These are phyloP conservation scores for Semicossyphus pulcher DNA, from an alignment of 2,113 vertebrate species.

Conservation along the genomic window DNA sequence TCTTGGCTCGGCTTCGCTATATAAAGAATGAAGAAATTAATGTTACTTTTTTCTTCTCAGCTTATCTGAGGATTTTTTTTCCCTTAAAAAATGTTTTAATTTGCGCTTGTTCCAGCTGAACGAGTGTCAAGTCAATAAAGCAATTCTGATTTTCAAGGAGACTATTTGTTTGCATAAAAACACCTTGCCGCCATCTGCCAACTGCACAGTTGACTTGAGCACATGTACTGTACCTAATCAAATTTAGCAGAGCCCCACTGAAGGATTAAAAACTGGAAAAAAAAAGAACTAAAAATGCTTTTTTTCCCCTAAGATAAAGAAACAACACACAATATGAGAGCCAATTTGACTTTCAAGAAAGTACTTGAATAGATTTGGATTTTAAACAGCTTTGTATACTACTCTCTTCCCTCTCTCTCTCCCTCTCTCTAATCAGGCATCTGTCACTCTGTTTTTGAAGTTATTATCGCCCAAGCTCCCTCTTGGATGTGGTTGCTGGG, in stretches of 20 bases:
- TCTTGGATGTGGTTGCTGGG: constrained; percentile 99
- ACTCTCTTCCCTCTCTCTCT: constrained; percentile 89
- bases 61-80: constrained; percentile 19
- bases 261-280: constrained; percentile 71
- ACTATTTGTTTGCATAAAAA: constrained; percentile 74
- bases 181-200: constrained; percentile 87
- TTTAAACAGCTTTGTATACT: constrained; percentile 96
- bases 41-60: constrained; percentile 30
- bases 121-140: constrained; percentile 77
- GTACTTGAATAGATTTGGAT: constrained; percentile 97
- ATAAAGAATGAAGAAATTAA: constrained; percentile 27
- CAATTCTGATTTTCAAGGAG: constrained; percentile 79
- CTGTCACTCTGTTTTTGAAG: constrained; percentile 99
- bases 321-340: constrained; percentile 82
- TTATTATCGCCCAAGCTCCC: constrained; percentile 99
- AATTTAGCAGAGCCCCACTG: constrained; percentile 87
- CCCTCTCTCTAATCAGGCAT: constrained; percentile 99
- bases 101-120: constrained; percentile 72
- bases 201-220: constrained; percentile 88
- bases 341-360: constrained; percentile 98
- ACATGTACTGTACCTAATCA: constrained; percentile 96
- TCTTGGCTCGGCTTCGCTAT: constrained; percentile 50
- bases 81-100: constrained; percentile 66
- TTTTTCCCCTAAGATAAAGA: constrained; percentile 76
- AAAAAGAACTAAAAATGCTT: constrained; percentile 22